Conservation (phyloP, 2,888 invertebrate genomes). For the Archips xylosteana region DNA sequence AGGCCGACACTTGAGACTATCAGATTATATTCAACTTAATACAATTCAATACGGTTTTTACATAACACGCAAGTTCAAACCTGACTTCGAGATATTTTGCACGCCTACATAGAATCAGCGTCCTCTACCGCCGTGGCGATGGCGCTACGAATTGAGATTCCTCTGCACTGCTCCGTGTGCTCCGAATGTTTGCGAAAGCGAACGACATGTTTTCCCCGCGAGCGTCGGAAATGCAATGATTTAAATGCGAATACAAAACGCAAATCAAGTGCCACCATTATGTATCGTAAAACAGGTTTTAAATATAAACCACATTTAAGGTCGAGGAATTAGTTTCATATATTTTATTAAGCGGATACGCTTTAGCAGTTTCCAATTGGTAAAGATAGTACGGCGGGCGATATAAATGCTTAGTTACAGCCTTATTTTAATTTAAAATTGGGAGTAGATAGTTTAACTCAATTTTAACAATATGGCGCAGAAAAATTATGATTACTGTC, state of each 20-base stretch:
- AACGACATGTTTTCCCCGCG: not conserved
- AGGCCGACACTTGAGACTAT: conserved; percentile 38
- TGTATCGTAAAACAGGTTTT: not conserved
- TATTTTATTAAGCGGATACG: not conserved
- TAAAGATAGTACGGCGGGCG: too few relatives aligned
- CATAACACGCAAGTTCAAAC: conserved; percentile 1
- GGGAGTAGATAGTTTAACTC: not conserved
- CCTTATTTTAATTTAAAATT: too few relatives aligned
- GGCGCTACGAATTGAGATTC: too few relatives aligned
- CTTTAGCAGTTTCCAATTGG: too few relatives aligned
- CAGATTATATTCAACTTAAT: conserved; percentile 20
- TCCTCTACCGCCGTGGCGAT: too few relatives aligned
- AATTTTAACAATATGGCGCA: not conserved
- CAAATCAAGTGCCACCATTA: not conserved
- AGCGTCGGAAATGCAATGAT: conserved; percentile 7
- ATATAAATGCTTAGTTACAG: not conserved
- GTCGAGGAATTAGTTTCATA: not conserved
- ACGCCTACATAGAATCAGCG: not conserved
- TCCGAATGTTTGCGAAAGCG: not conserved
- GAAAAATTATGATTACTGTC: not conserved
- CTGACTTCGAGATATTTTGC: not conserved
- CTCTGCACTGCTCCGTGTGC: not conserved
- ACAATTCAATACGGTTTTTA: conserved; percentile 13
- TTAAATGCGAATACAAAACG: not conserved
- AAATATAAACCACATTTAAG: not conserved